These are phyloP conservation scores for Bembecia ichneumoniformis DNA, from an alignment of 2,888 invertebrate species.

Conservation along the genomic window DNA sequence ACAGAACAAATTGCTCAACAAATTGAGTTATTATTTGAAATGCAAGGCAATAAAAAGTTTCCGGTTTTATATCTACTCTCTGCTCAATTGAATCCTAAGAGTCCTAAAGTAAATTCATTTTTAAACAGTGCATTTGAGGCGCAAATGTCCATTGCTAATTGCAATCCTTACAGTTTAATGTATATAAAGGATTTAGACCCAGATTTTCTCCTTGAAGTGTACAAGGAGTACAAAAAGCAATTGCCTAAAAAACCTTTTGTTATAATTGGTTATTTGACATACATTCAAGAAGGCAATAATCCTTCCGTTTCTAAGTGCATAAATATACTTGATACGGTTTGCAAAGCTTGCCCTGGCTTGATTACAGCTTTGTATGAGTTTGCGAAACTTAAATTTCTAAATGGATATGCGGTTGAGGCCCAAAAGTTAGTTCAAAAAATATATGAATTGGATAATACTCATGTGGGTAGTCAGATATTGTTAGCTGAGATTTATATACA, in stretches of 20 bases:
- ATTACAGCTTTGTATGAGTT: conserved; percentile 77
- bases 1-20: conserved; percentile 86
- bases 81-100: conserved; percentile 74
- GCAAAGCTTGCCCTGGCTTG: conserved; percentile 87
- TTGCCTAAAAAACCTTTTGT: conserved; percentile 76
- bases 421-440: conserved; percentile 80
- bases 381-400: conserved; percentile 85
- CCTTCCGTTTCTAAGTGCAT: conserved; percentile 69
- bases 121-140: conserved; percentile 76
- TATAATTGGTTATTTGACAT: conserved; percentile 53
- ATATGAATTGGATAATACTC: conserved; percentile 82
- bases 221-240: conserved; percentile 82
- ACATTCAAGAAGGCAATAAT: conserved; percentile 58
- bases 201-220: conserved; percentile 86
- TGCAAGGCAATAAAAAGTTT: conserved; percentile 77
- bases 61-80: conserved; percentile 79
- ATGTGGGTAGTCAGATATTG: conserved; percentile 86
- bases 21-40: conserved; percentile 87
- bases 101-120: conserved; percentile 68
- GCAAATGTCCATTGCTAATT: conserved; percentile 41
- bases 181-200: conserved; percentile 87
- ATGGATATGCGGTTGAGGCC: conserved; percentile 82
- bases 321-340: conserved; percentile 79
- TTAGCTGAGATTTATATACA: conserved; percentile 88
- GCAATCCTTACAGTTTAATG: conserved; percentile 78